These are phyloP conservation scores for Zaprionus ghesquierei DNA, from an alignment of 1,140 invertebrate genomes.

Conservation along the genomic window DNA sequence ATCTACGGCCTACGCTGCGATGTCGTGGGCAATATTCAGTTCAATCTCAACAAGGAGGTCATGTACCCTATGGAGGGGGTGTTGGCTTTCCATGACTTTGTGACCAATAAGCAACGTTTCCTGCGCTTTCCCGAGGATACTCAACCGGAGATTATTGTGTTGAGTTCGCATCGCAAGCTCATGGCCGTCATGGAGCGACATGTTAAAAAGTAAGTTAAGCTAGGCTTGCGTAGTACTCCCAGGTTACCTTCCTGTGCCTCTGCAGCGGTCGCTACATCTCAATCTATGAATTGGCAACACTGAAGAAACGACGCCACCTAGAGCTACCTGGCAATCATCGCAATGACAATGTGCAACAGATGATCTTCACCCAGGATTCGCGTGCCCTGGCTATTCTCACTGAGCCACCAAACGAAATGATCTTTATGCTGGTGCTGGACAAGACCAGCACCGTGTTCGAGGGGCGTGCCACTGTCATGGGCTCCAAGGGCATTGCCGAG, in stretches of 20 bases:
- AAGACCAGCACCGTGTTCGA: constrained; percentile 89
- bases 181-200: constrained; percentile 70
- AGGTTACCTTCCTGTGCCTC: background rate
- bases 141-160: constrained; percentile 63
- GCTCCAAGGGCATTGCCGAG: constrained; percentile 81
- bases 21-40: constrained; percentile 85
- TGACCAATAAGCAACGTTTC: constrained; percentile 83
- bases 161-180: constrained; percentile 72
- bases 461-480: constrained; percentile 85
- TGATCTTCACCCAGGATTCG: constrained; percentile 89
- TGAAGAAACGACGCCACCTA: constrained; percentile 85
- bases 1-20: constrained; percentile 86
- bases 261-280: constrained; percentile 64
- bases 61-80: constrained; percentile 87
- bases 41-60: constrained; percentile 85
- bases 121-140: constrained; percentile 80
- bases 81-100: constrained; percentile 85
- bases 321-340: constrained; percentile 83
- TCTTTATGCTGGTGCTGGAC: constrained; percentile 90
- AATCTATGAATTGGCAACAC: constrained; percentile 85
- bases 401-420: constrained; percentile 88
- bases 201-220: constrained; percentile 55
- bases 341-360: constrained; percentile 85
- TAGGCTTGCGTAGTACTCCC: background rate
- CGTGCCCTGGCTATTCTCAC: constrained; percentile 88